Conservation (phyloP, 2,113 vertebrate genomes). For the Cyanistes caeruleus region DNA sequence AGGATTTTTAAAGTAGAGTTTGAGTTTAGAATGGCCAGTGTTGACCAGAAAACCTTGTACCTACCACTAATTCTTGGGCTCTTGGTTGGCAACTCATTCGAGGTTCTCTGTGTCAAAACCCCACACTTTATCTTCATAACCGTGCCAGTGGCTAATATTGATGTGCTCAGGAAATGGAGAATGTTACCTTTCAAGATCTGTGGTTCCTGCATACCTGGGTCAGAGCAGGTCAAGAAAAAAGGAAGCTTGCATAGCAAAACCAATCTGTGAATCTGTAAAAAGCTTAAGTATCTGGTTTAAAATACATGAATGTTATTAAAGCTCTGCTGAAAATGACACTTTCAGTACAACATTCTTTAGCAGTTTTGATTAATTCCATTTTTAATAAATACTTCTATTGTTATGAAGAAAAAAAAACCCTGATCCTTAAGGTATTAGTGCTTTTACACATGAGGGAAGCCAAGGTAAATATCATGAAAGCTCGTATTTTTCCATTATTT, state of each 20-base stretch:
- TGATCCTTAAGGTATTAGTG: not conserved
- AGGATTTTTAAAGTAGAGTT: not conserved
- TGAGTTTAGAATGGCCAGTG: not conserved
- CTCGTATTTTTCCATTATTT: conserved; percentile 17
- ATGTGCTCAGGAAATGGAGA: not conserved
- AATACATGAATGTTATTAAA: not conserved
- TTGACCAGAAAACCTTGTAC: not conserved
- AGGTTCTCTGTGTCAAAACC: not conserved
- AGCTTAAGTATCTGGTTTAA: not conserved
- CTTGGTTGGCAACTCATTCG: not conserved
- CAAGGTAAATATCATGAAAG: conserved; percentile 19
- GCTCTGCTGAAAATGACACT: not conserved
- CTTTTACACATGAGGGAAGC: not conserved
- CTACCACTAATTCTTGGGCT: not conserved
- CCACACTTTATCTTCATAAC: not conserved
- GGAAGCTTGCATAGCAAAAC: not conserved
- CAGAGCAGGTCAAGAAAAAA: not conserved
- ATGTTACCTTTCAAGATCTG: not conserved
- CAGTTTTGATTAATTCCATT: not conserved
- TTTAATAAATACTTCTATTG: not conserved
- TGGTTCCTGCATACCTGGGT: not conserved
- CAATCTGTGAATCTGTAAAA: not conserved
- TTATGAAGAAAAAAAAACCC: not conserved
- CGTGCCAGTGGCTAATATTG: not conserved
- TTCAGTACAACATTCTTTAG: not conserved